Base-by-base conservation (phyloP, 37 sponge, comb jelly and placozoan genomes). In the Petrosia ficiformis region DNA sequence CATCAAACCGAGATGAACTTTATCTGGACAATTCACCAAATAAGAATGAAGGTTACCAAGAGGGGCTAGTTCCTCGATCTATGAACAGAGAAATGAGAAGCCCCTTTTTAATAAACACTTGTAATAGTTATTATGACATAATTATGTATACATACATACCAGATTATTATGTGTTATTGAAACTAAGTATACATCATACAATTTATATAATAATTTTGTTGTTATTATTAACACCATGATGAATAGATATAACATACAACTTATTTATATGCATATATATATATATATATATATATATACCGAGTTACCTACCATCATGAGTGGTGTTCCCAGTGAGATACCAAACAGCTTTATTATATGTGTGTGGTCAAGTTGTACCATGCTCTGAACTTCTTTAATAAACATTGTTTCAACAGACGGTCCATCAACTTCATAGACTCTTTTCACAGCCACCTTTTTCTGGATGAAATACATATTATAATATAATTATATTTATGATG, bases 271-370 rank as follows among this genome's bases (percentile, higher is more conserved):
- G n/a, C n/a, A n/a, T 22, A 65, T 22, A 11, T 65, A 11, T 32
- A 10, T 21, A 65, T 25, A 28, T 22, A 11, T 32, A 14, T n/a
- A 11, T 32, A 41, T 34, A 6, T n/a, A n/a, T n/a, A n/a, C n/a
- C n/a, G n/a, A n/a, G n/a, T n/a, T n/a, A n/a, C n/a, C n/a, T 67
- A 89, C 90, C 85, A 89, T 77, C 81, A 80, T 84, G 68, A 81
- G 72, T 24, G 84, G 85, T 39, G 66, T 37, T 28, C 56, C 72
- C 26, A 89, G 80, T 8, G 75, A 77, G 44, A 89, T 70, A 39
- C 90, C 90, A 72, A 76, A 84, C 41, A 89, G 72, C 58, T 65
- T 72, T 38, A 89, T 89, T 68, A 89, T 76, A 67, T 89, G 63
- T 30, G 75, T 69, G 42, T 89, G 90, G 48, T 70, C 26, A 2